These are phyloP conservation scores for Cochlearius cochlearius DNA, from an alignment of 2,113 vertebrate species.

Conservation along the genomic window DNA sequence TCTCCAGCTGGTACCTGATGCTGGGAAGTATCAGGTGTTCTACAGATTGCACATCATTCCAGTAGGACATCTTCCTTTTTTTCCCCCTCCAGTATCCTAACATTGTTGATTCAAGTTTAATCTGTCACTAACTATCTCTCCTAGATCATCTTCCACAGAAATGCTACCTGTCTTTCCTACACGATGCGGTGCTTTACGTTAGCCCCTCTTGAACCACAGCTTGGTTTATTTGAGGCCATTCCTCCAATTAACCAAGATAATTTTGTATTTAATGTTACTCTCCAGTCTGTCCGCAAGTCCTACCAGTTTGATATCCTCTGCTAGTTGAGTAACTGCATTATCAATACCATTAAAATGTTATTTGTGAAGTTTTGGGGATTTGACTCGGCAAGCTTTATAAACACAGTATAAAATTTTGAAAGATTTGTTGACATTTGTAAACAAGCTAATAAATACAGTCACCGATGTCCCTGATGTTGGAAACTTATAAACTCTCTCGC, in stretches of 20 bases:
- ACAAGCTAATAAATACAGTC: background rate
- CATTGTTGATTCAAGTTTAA: background rate
- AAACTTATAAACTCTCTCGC: background rate
- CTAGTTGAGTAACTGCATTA: background rate
- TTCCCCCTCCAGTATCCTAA: rapidly evolving
- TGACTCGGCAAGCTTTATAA: background rate
- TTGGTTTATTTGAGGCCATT: background rate
- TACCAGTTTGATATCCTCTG: background rate
- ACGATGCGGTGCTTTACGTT: background rate
- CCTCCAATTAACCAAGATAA: background rate
- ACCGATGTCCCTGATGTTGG: background rate
- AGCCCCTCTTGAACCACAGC: background rate
- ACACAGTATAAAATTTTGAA: background rate
- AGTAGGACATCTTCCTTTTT: background rate
- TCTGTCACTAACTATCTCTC: background rate
- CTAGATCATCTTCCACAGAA: background rate
- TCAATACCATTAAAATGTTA: background rate
- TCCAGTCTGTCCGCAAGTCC: background rate
- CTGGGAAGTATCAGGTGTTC: background rate
- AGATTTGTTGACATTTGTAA: background rate
- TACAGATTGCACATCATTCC: background rate
- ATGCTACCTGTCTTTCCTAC: background rate
- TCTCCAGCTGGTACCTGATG: background rate
- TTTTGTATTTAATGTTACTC: background rate
- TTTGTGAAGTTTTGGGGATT: background rate